Conservation (phyloP, 2,113 vertebrate species). For the Paralichthys olivaceus region DNA sequence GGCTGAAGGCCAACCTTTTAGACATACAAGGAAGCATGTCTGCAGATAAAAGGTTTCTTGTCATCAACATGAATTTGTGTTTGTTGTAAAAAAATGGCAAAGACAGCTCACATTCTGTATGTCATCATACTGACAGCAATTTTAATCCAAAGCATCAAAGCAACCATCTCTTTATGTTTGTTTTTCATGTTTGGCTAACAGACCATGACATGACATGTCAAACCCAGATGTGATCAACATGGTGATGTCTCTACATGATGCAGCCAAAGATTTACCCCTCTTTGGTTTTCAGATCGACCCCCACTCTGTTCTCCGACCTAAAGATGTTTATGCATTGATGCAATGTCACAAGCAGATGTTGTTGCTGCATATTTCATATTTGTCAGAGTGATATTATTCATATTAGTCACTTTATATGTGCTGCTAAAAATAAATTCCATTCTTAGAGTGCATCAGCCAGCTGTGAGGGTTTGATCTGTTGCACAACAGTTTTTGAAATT, state of each 20-base stretch:
- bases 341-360: neutral
- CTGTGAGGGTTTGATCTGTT: neutral
- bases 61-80: neutral
- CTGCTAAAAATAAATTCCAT: conserved; percentile 5
- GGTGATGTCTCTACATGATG: conserved; percentile 1
- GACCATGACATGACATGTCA: neutral
- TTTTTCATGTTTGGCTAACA: neutral
- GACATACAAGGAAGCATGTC: neutral
- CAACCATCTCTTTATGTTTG: conserved; percentile 5
- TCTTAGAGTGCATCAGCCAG: neutral
- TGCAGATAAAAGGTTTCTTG: neutral
- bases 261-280: neutral
- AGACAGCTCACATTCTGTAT: neutral
- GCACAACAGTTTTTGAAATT: neutral
- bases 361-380: neutral
- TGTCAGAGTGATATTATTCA: neutral
- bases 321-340: too few relatives aligned
- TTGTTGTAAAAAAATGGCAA: neutral
- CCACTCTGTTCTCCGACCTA: too few relatives aligned
- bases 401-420: neutral
- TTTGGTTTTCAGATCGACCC: neutral
- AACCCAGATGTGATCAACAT: neutral
- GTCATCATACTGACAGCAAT: neutral
- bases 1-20: neutral
- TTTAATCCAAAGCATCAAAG: neutral